Percentiles rank a stretch among this genome's conserved stretches.
Evolutionary conservation across 2,113 vertebrate genomes (phyloP).

Genomic region (Pseudorasbora parva): DNA sequence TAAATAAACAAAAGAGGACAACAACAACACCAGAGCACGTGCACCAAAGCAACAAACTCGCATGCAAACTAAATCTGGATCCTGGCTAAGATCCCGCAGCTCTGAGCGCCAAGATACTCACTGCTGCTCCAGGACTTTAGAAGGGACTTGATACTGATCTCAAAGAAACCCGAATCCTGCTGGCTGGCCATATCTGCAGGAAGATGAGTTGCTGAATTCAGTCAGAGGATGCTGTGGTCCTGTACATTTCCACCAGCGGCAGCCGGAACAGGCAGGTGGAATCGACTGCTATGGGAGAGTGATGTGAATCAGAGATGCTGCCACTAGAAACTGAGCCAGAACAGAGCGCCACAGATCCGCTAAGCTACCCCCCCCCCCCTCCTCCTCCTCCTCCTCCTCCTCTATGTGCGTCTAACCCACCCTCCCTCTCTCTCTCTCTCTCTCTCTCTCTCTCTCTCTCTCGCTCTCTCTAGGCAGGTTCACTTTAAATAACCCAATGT

Average conservation of each 20-base stretch:
- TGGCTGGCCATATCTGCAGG: slow-evolving; percentile 92
- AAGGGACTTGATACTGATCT: slow-evolving; percentile 99
- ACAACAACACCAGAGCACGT: slow-evolving; percentile 59
- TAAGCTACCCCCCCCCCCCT: slow-evolving; percentile 72
- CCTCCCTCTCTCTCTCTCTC: slow-evolving; percentile 55
- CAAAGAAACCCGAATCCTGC: slow-evolving; percentile 98
- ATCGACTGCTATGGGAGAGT: slow-evolving; percentile 13
- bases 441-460: slow-evolving; percentile 59
- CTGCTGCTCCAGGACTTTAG: slow-evolving; percentile 98
- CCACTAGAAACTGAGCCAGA: slow-evolving; percentile 76
- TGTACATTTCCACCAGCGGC: slow-evolving; percentile 48
- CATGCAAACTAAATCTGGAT: slow-evolving; percentile 9
- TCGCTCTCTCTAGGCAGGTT: slow-evolving; percentile 67
- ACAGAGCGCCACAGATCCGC: slow-evolving; percentile 74
- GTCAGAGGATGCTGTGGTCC: slow-evolving; percentile 37
- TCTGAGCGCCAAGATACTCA: slow-evolving; percentile 79
- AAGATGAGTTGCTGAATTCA: slow-evolving; percentile 63
- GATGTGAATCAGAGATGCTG: slow-evolving; percentile 48
- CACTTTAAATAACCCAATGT: slow-evolving; percentile 73
- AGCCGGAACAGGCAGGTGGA: slow-evolving; percentile 45
- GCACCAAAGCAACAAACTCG: slow-evolving; percentile 3
- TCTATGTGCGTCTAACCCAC: slow-evolving; percentile 65
- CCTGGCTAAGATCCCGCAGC: slow-evolving; percentile 9
- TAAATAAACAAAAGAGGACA: slow-evolving; percentile 52
- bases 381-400: too few relatives aligned